A percentile compares a stretch with the other conserved stretches of the same genome.
These are phyloP conservation scores for Xylocampa areola DNA, from an alignment of 2,888 invertebrate genomes.

Conservation along the genomic window DNA sequence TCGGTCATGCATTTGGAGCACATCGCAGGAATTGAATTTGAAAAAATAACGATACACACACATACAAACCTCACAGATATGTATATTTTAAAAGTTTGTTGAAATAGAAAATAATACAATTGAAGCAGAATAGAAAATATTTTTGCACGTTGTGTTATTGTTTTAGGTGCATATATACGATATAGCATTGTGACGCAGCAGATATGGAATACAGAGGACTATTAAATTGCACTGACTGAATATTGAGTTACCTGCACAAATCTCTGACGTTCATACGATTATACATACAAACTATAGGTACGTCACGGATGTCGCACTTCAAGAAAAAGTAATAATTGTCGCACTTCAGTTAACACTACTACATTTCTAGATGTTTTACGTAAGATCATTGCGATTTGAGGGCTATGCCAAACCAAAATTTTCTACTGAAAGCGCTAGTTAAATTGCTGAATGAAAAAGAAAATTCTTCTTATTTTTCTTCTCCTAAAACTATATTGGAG, in stretches of 20 bases:
- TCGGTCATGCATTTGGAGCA: constrained; percentile 38
- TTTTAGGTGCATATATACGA: constrained; percentile 17
- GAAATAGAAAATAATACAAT: constrained; percentile 31
- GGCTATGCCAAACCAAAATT: no score
- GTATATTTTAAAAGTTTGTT: constrained; percentile 36
- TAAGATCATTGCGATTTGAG: no score
- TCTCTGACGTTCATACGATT: constrained; percentile 9
- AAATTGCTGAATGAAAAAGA: no score
- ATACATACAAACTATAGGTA: constrained; percentile 2
- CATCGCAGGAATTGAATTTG: constrained; percentile 43
- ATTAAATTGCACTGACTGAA: constrained; percentile 13
- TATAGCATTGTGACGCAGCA: constrained; percentile 13
- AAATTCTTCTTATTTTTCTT: no score
- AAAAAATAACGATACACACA: constrained; percentile 13
- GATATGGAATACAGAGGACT: constrained; percentile 33
- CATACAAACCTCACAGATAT: constrained; percentile 25
- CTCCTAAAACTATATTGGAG: no score
- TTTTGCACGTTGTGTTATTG: constrained; percentile 32
- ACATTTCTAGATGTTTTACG: neutral
- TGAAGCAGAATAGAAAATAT: constrained; percentile 38
- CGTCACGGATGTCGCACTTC: no score
- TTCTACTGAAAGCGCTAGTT: no score
- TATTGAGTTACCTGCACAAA: constrained; percentile 8
- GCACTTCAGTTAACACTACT: neutral
- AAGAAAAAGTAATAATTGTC: neutral